A percentile compares a stretch with the other conserved stretches of the same genome.
Conservation (phyloP, 2,113 vertebrate species). For the Varanus komodoensis region DNA sequence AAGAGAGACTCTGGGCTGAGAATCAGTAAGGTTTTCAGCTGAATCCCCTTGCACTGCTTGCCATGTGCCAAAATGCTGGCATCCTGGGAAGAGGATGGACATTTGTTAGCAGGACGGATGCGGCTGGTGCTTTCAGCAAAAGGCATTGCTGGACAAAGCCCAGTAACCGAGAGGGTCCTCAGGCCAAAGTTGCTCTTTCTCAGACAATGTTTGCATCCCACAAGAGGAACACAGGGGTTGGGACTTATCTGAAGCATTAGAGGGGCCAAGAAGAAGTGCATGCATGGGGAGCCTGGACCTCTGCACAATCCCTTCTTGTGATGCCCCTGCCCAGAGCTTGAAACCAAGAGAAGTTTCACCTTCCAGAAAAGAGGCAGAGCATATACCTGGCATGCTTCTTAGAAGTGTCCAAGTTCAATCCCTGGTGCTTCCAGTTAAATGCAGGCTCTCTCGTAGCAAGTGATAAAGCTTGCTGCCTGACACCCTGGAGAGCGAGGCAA, state of each 20-base stretch:
- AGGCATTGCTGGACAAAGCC: neutral
- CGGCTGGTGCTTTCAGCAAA: neutral
- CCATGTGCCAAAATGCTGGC: neutral
- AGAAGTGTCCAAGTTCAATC: neutral
- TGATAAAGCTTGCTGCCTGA: neutral
- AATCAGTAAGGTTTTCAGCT: neutral
- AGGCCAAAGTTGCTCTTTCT: neutral
- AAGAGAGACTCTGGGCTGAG: neutral
- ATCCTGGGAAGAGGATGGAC: neutral
- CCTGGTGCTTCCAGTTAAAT: neutral
- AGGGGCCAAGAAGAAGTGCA: neutral
- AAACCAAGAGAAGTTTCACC: neutral
- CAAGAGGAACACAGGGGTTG: neutral
- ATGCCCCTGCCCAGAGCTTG: neutral
- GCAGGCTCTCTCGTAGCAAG: neutral
- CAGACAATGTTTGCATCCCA: neutral
- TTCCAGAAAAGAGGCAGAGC: neutral
- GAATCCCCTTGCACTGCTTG: neutral
- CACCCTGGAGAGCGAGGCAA: neutral
- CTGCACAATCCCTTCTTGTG: neutral
- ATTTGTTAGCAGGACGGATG: neutral
- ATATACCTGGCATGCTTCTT: neutral
- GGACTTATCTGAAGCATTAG: neutral
- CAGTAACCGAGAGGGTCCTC: neutral
- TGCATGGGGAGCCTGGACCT: neutral